Evolutionary conservation across 1,140 invertebrate genomes (phyloP).

Genomic region (Drosophila melanica): DNA sequence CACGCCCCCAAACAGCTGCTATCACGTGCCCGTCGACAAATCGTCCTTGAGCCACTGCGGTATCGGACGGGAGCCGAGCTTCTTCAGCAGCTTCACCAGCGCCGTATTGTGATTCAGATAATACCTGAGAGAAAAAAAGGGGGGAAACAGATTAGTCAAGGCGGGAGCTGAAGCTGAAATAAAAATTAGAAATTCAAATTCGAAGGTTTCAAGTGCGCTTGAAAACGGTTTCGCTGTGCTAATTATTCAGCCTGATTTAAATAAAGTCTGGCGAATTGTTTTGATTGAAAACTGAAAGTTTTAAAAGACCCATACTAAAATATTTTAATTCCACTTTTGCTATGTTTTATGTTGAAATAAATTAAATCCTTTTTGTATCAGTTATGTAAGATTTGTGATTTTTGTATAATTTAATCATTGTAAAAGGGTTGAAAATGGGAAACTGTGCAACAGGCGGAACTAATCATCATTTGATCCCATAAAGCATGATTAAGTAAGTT

Average conservation of each 20-base stretch:
- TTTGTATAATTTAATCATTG: too few relatives aligned
- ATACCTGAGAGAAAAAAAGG: slow-evolving; percentile 85
- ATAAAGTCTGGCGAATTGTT: too few relatives aligned
- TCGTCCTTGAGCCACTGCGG: slow-evolving; percentile 98
- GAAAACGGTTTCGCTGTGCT: neutral
- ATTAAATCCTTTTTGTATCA: too few relatives aligned
- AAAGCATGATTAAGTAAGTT: too few relatives aligned
- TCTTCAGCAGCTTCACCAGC: slow-evolving; percentile 94
- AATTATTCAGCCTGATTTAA: neutral
- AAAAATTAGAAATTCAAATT: slow-evolving; percentile 21
- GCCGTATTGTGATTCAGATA: slow-evolving; percentile 97
- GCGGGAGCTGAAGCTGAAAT: neutral
- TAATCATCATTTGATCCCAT: too few relatives aligned
- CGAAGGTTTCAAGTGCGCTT: neutral
- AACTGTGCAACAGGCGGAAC: too few relatives aligned
- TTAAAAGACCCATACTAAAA: too few relatives aligned
- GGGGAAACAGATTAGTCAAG: slow-evolving; percentile 4
- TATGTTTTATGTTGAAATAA: too few relatives aligned
- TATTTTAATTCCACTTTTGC: too few relatives aligned
- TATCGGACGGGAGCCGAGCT: slow-evolving; percentile 91
- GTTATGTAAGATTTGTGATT: too few relatives aligned
- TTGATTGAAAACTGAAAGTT: too few relatives aligned
- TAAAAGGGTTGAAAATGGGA: too few relatives aligned
- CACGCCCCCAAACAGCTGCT: slow-evolving; percentile 56
- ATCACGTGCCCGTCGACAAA: slow-evolving; percentile 86